These are phyloP conservation scores for Stichopus chloronotus DNA, from an alignment of 35 echinoderm and acorn worm species.

Conservation along the genomic window DNA sequence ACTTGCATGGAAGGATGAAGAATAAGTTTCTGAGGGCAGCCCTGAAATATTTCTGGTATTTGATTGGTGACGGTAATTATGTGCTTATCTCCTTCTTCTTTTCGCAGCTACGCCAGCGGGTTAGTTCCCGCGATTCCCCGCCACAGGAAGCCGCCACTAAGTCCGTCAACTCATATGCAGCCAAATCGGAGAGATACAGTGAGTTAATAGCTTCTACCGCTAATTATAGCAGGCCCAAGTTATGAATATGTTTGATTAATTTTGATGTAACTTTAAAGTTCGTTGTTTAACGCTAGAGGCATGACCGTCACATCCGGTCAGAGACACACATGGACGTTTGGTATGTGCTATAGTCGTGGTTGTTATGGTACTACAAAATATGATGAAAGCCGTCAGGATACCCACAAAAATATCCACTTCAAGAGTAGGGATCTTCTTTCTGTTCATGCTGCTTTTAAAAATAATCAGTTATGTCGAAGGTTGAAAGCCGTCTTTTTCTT, in stretches of 20 bases:
- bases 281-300: background rate
- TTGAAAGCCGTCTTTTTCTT: too few species aligned
- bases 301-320: too few species aligned
- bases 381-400: too few species aligned
- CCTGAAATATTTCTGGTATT: background rate
- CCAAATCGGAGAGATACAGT: conserved; percentile 52
- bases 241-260: background rate
- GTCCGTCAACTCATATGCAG: conserved; percentile 45
- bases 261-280: background rate
- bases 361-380: too few species aligned
- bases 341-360: too few species aligned
- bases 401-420: too few species aligned
- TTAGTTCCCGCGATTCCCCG: conserved; percentile 35
- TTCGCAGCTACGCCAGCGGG: conserved; percentile 35
- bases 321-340: too few species aligned
- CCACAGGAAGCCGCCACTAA: conserved; percentile 27
- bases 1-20: background rate
- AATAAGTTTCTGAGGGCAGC: background rate
- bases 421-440: too few species aligned
- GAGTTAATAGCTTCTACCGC: conserved; percentile 2
- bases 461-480: too few species aligned
- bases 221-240: background rate
- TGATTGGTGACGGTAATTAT: background rate
- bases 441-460: too few species aligned
- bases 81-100: conserved; percentile 29